Evolutionary conservation across 2,888 invertebrate genomes (phyloP).

Genomic region (Drosophila melanosoma): DNA sequence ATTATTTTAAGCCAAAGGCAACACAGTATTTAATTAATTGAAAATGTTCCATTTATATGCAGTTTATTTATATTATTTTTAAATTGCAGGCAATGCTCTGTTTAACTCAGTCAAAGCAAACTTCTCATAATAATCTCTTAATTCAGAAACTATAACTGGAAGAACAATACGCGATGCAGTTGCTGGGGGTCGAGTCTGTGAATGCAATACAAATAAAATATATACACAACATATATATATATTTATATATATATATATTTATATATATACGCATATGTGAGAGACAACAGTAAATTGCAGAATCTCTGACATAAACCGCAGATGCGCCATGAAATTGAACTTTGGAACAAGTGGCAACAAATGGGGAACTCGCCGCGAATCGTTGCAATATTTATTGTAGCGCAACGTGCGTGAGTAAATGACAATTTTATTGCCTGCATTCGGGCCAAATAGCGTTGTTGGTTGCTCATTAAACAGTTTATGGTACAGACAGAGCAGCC

Average conservation of each 20-base stretch:
- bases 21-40: too few relatives aligned
- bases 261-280: not conserved
- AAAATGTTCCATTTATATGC: too few relatives aligned
- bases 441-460: not conserved
- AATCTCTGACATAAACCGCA: conserved; percentile 58
- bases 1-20: too few relatives aligned
- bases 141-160: conserved; percentile 7
- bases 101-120: not conserved
- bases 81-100: not conserved
- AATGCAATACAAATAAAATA: not conserved
- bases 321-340: conserved; percentile 45
- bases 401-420: conserved; percentile 31
- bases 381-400: conserved; percentile 32
- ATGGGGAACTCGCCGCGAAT: not conserved
- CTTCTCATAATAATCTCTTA: conserved; percentile 38
- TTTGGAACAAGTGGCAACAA: conserved; percentile 10
- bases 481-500: conserved; percentile 18
- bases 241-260: not conserved
- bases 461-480: conserved; percentile 35
- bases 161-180: conserved; percentile 17
- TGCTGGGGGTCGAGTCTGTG: not conserved
- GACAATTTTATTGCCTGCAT: conserved; percentile 43
- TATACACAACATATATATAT: not conserved
- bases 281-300: conserved; percentile 57
- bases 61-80: not conserved